Conservation (phyloP, 1,140 invertebrate species). For the Drosophila elegans region DNA sequence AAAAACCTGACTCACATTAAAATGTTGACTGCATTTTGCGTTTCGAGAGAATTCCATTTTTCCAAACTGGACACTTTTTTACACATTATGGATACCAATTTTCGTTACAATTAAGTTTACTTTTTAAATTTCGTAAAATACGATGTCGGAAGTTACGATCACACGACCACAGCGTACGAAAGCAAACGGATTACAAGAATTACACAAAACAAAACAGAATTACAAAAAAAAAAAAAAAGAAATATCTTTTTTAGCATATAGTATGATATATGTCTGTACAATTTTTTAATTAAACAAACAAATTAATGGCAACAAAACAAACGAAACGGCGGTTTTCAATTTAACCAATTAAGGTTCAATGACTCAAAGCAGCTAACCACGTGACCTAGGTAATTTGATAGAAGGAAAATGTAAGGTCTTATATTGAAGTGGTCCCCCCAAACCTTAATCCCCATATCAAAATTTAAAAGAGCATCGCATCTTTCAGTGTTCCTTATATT, state of each 20-base stretch:
- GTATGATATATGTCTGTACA: constrained; percentile 82
- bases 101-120: constrained; percentile 25
- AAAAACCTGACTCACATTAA: constrained; percentile 24
- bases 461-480: neutral
- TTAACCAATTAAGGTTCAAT: constrained; percentile 57
- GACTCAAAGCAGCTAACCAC: constrained; percentile 7
- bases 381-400: constrained; percentile 13
- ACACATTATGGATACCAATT: constrained; percentile 19
- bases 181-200: constrained; percentile 24
- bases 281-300: constrained; percentile 81
- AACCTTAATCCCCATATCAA: neutral
- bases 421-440: neutral
- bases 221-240: constrained; percentile 19
- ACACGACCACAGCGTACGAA: constrained; percentile 47
- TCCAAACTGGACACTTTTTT: constrained; percentile 33
- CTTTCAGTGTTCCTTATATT: neutral
- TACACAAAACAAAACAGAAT: constrained; percentile 21
- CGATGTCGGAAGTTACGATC: constrained; percentile 15
- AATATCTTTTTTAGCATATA: constrained; percentile 74
- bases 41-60: constrained; percentile 69
- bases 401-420: constrained; percentile 13
- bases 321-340: constrained; percentile 80
- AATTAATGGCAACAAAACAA: constrained; percentile 82
- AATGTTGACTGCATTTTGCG: constrained; percentile 47
- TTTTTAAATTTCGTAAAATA: constrained; percentile 10